Evolutionary conservation across 2,113 vertebrate genomes (phyloP).

Genomic region (Phylloscopus trochilus): DNA sequence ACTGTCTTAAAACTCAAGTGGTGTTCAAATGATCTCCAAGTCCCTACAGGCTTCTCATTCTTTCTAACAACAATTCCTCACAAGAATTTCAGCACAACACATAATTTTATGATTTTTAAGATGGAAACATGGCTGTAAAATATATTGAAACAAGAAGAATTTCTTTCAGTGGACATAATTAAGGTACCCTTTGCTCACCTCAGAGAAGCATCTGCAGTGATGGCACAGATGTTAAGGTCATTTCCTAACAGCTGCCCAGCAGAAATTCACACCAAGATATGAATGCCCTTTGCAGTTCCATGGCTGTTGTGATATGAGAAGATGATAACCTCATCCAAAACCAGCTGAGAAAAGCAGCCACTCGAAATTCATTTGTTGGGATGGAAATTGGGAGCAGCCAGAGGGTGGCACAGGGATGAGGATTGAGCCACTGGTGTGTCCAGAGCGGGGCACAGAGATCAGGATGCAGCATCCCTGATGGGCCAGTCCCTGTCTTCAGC

Average conservation of each 20-base stretch:
- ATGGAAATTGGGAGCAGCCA: background rate
- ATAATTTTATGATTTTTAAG: background rate
- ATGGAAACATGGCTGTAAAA: background rate
- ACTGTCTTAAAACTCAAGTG: background rate
- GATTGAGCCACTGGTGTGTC: background rate
- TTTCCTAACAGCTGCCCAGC: background rate
- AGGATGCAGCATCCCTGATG: background rate
- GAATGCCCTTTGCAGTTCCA: background rate
- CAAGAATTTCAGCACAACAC: background rate
- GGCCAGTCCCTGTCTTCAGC: background rate
- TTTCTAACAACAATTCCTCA: background rate
- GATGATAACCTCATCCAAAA: background rate
- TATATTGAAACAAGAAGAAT: background rate
- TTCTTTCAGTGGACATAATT: background rate
- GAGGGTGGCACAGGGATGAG: background rate
- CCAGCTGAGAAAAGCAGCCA: background rate
- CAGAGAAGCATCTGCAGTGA: background rate
- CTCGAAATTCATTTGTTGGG: background rate
- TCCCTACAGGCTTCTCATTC: background rate
- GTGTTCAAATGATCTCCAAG: background rate
- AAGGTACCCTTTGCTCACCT: background rate
- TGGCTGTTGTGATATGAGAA: background rate
- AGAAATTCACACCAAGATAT: background rate
- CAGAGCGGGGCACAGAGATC: accelerated
- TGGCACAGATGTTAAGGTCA: background rate